Evolutionary conservation across 2,888 invertebrate genomes (phyloP), one percentile per base, ranked within the genome.

Genomic region (Bimastos eiseni): DNA sequence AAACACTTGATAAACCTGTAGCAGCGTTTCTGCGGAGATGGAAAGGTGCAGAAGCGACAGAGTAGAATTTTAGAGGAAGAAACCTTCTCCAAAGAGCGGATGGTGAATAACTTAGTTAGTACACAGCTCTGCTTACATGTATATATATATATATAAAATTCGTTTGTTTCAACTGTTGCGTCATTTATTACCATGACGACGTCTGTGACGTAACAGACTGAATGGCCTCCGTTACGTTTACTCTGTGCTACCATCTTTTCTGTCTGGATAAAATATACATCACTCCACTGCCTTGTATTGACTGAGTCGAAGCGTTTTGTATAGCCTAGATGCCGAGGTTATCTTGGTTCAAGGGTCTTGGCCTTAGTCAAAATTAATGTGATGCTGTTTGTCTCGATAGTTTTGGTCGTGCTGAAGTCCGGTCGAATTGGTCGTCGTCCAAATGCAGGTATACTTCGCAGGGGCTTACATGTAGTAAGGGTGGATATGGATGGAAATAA

Each of bases 121-220:
- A 49, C 49, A 49, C 24, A 55, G 55, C 3, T 55, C 30, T n/a
- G 11, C 11, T 70, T n/a, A 30, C 41, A n/a, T n/a, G n/a, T n/a
- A n/a, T n/a, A n/a, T 41, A 41, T 41, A n/a, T n/a, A n/a, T n/a
- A n/a, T 30, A 11, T 70, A 30, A 11, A 70, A 70, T 70, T 70
- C 1, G 30, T 70, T 70, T n/a, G 8, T 8, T 70, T 70, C 70
- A 70, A 70, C 70, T 30, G 30, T 70, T 70, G n/a, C 70, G n/a
- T 70, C n/a, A 70, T 70, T n/a, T 70, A n/a, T 70, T 70, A 70
- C 70, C n/a, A 70, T 70, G 70, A 70, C 70, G 70, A 70, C n/a
- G n/a, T 70, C n/a, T 70, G 70, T n/a, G 70, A 70, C 70, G 70
- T n/a, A n/a, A n/a, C n/a, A 70, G 70, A 70, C 70, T 30, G 30